A percentile compares a stretch with the other conserved stretches of the same genome.
Evolutionary conservation across 2,797 vertebrate species (phyloP).

Genomic region (Falco peregrinus): DNA sequence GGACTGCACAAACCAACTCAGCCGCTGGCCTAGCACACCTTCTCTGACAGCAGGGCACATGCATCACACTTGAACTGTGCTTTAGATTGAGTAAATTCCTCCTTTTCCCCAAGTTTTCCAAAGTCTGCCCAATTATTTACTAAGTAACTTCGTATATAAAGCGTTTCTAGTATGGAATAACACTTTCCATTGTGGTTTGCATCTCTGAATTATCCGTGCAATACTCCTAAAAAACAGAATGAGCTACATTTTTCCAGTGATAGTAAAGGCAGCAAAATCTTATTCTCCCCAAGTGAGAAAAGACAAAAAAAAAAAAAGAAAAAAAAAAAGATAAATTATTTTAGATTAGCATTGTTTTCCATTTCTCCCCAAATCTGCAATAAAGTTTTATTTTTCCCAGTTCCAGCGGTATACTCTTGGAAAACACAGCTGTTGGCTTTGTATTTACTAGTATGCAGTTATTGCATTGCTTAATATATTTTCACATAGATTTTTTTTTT

Average conservation of each 20-base stretch:
- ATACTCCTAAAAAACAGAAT: neutral
- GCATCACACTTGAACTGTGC: neutral
- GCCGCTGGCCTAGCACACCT: neutral
- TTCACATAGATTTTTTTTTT: neutral
- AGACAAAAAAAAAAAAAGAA: too few species aligned
- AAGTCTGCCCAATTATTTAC: neutral
- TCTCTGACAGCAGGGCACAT: neutral
- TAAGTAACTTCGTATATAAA: neutral
- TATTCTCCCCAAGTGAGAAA: neutral
- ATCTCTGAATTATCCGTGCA: neutral
- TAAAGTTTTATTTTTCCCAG: slow-evolving; percentile 50
- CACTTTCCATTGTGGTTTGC: neutral
- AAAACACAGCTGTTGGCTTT: slow-evolving; percentile 15
- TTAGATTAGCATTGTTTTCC: slow-evolving; percentile 27
- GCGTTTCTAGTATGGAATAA: neutral
- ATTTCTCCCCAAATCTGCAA: slow-evolving; percentile 14
- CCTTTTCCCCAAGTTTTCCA: neutral
- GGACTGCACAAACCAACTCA: accelerated
- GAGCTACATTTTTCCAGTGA: slow-evolving; percentile 9
- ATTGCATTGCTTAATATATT: neutral
- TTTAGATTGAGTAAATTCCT: neutral
- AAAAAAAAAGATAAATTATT: neutral
- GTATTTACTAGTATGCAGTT: neutral
- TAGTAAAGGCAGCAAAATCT: slow-evolving; percentile 21
- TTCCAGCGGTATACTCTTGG: neutral